Evolutionary conservation across 1,140 invertebrate species (phyloP), one percentile per base, ranked within the genome.

Genomic region (Heliothis subflexa): DNA sequence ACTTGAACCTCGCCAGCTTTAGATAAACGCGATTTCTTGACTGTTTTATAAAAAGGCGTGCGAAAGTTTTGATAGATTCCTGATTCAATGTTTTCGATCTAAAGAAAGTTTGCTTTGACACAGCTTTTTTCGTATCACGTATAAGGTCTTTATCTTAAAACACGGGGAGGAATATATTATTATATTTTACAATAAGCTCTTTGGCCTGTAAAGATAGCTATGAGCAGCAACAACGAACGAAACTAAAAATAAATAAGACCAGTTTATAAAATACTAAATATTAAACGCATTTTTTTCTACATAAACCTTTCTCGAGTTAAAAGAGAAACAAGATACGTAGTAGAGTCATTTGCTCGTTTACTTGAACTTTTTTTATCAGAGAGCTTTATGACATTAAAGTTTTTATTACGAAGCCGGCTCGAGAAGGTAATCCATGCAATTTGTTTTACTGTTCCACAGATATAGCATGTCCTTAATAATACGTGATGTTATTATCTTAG

Each of bases 401-500:
- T 88, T 88, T 89, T 88, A 83, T 83, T 81, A 70, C 81, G 70
- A 64, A 80, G 40, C 59, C 70, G 49, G 52, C 82, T 75, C 75
- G 79, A 81, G 79, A 85, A 81, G 74, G 85, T 89, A 88, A 88
- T 88, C 84, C 88, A 21, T 82, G 88, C 88, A 87, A 88, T 89
- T 87, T 88, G 75, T 88, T 89, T 85, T 84, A 84, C 83, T 85
- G 80, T 83, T 79, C 76, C 70, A 33, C 64, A 79, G 81, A 84
- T 87, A 85, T 80, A 81, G 80, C 82, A 86, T 85, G 83, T 82
- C 81, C 80, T 78, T 85, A 85, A 83, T 84, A 86, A 84, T 86
- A 89, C 88, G 88, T 89, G 88, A 89, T 78, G 81, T 89, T 81
- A 88, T 89, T 88, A 88, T 81, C 81, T 83, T 64, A 54, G 83